phyloP scores from a whole-genome alignment of 2,797 vertebrate species.

The Carduelis carduelis region DNA sequence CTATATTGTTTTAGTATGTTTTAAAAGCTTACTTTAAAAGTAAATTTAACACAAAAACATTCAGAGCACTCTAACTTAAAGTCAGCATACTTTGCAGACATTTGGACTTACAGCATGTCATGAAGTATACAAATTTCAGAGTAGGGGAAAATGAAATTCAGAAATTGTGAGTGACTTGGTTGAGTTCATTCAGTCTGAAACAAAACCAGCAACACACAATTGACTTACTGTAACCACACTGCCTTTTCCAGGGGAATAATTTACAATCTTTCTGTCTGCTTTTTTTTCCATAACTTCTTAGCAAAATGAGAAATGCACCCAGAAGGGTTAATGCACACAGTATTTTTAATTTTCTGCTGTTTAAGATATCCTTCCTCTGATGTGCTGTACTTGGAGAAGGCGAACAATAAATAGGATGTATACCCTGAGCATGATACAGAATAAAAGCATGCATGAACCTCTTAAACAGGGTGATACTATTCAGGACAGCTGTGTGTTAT shows the following conservation, averaged over 20 bases:
- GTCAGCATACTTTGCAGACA: neutral
- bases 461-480: neutral
- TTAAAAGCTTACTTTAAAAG: neutral
- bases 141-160: neutral
- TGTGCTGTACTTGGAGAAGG: neutral
- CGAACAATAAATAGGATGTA: neutral
- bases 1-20: neutral
- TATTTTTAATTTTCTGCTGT: neutral
- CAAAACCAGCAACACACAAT: neutral
- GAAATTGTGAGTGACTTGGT: neutral
- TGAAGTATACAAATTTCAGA: neutral
- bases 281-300: neutral
- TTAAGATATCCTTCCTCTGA: neutral
- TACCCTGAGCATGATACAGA: neutral
- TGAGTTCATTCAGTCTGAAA: neutral
- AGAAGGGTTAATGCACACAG: neutral
- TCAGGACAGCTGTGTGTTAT: slow-evolving; percentile 42
- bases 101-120: neutral
- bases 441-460: neutral
- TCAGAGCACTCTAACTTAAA: neutral
- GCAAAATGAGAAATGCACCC: neutral
- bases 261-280: neutral
- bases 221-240: neutral
- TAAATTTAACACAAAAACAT: neutral
- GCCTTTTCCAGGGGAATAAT: neutral